Evolutionary conservation across 2,888 invertebrate species (phyloP).

Genomic region (Drosophila kanekoi): DNA sequence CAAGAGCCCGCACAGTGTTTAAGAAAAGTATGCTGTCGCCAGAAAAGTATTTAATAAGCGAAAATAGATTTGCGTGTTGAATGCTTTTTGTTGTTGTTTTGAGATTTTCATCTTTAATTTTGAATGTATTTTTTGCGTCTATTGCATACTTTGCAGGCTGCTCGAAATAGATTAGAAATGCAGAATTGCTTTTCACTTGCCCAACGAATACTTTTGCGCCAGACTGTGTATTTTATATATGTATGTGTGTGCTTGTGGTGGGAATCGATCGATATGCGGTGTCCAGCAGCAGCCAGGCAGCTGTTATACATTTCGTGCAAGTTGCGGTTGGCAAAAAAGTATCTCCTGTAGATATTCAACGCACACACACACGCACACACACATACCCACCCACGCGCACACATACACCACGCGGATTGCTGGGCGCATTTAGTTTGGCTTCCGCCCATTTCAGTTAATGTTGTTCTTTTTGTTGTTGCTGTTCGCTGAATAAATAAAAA

Average conservation of each 20-base stretch:
- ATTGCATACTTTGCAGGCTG: conserved; percentile 17
- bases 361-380: conserved; percentile 7
- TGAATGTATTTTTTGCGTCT: background rate
- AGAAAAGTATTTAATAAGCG: too few species aligned
- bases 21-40: background rate
- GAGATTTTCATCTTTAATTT: too few species aligned
- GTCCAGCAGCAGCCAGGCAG: conserved; percentile 72
- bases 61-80: background rate
- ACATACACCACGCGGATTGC: conserved; percentile 2
- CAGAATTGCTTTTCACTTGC: background rate
- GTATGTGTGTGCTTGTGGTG: background rate
- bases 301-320: conserved; percentile 64
- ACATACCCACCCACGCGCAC: conserved; percentile 6
- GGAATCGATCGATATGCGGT: conserved; percentile 64
- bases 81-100: background rate
- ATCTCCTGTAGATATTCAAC: conserved; percentile 66
- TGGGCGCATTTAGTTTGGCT: conserved; percentile 49
- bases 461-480: conserved; percentile 35
- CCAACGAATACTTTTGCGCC: background rate
- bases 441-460: conserved; percentile 51
- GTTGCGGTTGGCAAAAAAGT: conserved; percentile 63
- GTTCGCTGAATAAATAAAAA: conserved; percentile 50
- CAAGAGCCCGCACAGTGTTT: background rate
- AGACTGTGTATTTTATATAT: background rate
- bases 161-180: background rate